phyloP scores from a whole-genome alignment of 2,113 vertebrate genomes.

The Octodon degus region DNA sequence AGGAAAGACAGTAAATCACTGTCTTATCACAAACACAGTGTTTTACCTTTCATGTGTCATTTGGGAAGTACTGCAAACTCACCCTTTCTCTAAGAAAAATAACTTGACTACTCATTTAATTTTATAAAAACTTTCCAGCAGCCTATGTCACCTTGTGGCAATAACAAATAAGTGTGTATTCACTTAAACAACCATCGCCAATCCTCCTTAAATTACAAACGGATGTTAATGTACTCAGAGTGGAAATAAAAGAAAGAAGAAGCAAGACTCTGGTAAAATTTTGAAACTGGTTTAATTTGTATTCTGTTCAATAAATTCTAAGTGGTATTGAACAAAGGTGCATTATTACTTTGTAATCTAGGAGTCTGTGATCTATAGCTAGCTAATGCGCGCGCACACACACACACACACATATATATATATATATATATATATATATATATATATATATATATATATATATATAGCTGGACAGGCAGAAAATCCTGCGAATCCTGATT shows the following conservation, averaged over 20 bases:
- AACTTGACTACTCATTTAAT: conserved; percentile 2
- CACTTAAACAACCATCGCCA: not conserved
- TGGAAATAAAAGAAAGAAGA: conserved; percentile 17
- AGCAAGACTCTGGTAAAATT: not conserved
- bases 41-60: not conserved
- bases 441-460: not conserved
- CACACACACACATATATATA: too few species aligned
- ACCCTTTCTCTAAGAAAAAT: conserved; percentile 24
- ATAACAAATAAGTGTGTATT: not conserved
- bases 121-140: conserved; percentile 11
- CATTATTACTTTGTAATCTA: not conserved
- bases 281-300: not conserved
- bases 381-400: conserved; percentile 5
- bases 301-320: conserved; percentile 28
- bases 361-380: not conserved
- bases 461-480: not conserved
- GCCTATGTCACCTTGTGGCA: not conserved
- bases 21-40: not conserved
- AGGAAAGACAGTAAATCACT: not conserved
- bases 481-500: conserved; percentile 43
- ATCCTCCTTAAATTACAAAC: not conserved
- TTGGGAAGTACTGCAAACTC: conserved; percentile 44
- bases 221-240: not conserved
- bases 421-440: too few species aligned
- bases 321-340: not conserved